A percentile compares a stretch with the other conserved stretches of the same genome.
Evolutionary conservation across 2,113 vertebrate species (phyloP).

Genomic region (Sterna hirundo): DNA sequence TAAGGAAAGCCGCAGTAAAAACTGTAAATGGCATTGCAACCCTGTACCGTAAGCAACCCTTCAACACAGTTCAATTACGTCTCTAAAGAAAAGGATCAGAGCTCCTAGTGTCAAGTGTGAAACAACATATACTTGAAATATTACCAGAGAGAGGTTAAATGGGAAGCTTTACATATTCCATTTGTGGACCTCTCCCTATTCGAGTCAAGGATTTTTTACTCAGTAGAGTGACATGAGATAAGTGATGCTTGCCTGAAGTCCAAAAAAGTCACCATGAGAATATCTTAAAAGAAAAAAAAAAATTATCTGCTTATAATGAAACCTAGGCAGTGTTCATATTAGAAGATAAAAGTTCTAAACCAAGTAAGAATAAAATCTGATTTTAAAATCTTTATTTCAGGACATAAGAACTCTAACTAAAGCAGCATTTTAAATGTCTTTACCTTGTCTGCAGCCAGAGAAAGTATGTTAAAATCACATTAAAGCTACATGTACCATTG

Average conservation of each 20-base stretch:
- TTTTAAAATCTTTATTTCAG: not conserved
- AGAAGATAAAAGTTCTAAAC: not conserved
- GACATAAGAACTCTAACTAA: not conserved
- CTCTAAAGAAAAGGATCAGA: not conserved
- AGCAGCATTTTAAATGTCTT: not conserved
- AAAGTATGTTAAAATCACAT: not conserved
- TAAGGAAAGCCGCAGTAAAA: slow-evolving; percentile 2
- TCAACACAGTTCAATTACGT: not conserved
- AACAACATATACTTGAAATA: not conserved
- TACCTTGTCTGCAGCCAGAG: not conserved
- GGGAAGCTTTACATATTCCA: not conserved
- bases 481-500: not conserved
- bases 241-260: not conserved
- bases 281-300: not conserved
- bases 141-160: not conserved
- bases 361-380: not conserved
- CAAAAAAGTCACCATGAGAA: not conserved
- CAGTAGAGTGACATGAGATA: not conserved
- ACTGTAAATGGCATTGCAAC: not conserved
- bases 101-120: not conserved
- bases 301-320: not conserved
- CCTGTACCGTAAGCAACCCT: not conserved
- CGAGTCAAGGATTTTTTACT: not conserved
- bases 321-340: not conserved
- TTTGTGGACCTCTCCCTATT: not conserved